phyloP scores from a whole-genome alignment of 2,797 vertebrate genomes.

The Premnoplex brunnescens region DNA sequence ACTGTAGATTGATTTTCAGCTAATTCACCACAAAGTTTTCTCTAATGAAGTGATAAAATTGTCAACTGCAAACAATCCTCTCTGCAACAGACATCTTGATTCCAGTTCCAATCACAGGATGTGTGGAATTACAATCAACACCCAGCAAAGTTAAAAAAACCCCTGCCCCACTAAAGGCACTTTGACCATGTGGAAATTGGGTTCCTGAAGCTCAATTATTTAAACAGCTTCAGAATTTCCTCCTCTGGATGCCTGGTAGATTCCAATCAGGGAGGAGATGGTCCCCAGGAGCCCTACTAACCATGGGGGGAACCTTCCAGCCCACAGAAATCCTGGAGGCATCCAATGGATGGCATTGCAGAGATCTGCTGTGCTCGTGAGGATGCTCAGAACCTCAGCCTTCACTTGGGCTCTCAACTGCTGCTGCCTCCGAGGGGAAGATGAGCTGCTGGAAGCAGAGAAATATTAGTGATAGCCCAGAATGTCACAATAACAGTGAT shows the following conservation, averaged over 20 bases:
- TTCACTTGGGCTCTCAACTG: slow-evolving; percentile 66
- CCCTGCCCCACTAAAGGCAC: background rate
- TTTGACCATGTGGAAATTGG: background rate
- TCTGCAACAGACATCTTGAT: background rate
- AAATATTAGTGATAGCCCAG: background rate
- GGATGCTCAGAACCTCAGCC: slow-evolving; percentile 79
- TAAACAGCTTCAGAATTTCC: background rate
- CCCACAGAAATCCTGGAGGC: slow-evolving; percentile 90
- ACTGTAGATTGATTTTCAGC: background rate
- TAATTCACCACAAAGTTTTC: background rate
- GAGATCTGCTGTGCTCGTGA: slow-evolving; percentile 84
- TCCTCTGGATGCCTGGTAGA: slow-evolving; percentile 78
- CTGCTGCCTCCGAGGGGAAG: slow-evolving; percentile 16
- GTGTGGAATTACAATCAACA: background rate
- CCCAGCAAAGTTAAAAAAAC: background rate
- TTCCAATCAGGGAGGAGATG: slow-evolving; percentile 85
- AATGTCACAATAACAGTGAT: fast-evolving
- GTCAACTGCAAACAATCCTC: background rate
- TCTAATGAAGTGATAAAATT: background rate
- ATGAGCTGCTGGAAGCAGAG: slow-evolving; percentile 37
- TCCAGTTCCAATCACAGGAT: background rate
- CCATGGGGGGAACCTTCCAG: slow-evolving; percentile 86
- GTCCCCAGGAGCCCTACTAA: slow-evolving; percentile 93
- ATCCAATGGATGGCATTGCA: slow-evolving; percentile 93
- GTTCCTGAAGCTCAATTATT: background rate